Base-by-base conservation (phyloP, 2,113 vertebrate genomes). In the Istiophorus platypterus region DNA sequence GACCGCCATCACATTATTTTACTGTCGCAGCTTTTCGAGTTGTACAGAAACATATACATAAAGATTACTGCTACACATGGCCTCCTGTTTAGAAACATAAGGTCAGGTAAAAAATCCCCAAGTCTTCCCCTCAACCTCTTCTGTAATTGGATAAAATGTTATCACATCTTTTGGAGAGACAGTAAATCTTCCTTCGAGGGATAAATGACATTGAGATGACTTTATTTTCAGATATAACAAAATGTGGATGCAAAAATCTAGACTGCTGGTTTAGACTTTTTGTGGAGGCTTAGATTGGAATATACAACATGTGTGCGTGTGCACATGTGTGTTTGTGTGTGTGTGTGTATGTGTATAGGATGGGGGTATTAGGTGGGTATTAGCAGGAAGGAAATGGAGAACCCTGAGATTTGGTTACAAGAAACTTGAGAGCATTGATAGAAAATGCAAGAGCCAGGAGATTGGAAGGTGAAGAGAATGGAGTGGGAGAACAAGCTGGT, bases 361-460 rank as follows among this genome's bases (percentile, higher is more conserved):
- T 4, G 74, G 49, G 42, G 34, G 76, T 74, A 78, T 81, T 79
- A 85, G 68, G 31, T 65, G 56, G 56, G 68, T 69, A 85, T 90
- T 91, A 82, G 58, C 72, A 81, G 72, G 71, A 84, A 81, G 78
- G 86, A 89, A 90, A 87, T 76, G 15, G 85, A 92, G 72, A 92
- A 85, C 70, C 80, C 61, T 85, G 74, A 85, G 88, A 91, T 94
- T 90, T 86, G 66, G 88, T 93, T 91, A 85, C 82, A 0, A 17
- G 88, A 42, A 92, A 93, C 71, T 74, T 51, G 78, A 93, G 85
- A 91, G 76, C 78, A 76, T 45, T 79, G 72, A 71, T 65, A 80
- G 63, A 24, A 52, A 65, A 47, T 41, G 64, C 31, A 58, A 69
- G 54, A 73, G 74, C 90, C 78, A 85, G 54, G 65, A 61, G 75